Evolutionary conservation across 2,113 vertebrate species (phyloP), one percentile per base, ranked within the genome.

Genomic region (Grus americana): DNA sequence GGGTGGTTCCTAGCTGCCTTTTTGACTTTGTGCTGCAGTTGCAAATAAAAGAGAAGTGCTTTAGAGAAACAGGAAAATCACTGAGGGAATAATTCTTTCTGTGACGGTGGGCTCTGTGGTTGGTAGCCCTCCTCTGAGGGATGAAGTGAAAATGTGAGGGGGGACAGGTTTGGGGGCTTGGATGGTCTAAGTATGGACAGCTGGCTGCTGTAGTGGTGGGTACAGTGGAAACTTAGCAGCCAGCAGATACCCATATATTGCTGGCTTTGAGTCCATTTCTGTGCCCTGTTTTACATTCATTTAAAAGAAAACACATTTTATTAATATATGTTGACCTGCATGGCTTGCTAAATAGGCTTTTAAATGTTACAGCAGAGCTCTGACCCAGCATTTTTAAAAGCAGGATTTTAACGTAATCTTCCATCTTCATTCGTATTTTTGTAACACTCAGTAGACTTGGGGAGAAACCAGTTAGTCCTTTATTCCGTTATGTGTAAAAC

Each of bases 341-440:
- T 72, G 65, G 23, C 78, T 84, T 85, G 73, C 74, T 63, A 74
- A 97, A 90, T 36, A 85, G 86, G 32, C 42, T 92, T 93, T 86
- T 66, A 76, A 58, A 40, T 71, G 47, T 65, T 88, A 54, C n/a
- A 42, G 70, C 59, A 87, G 70, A 95, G 42, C 54, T 91, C 71
- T 88, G 86, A 96, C 57, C 62, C 67, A 63, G 50, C 44, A 10
- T 73, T 88, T 90, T 95, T 78, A 74, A 91, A 90, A 91, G 47
- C 11, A 80, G 34, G n/a, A 34, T 92, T 96, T 97, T 86, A 90
- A 74, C 19, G 5, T 80, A 66, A 88, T 92, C 74, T 91, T 91
- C 62, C 42, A n/a, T 79, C 58, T 68, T 90, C 13, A 55, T 86
- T 86, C 81, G 24, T 72, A 24, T 71, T 91, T 40, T 57, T 84